Evolutionary conservation across 2,888 invertebrate genomes (phyloP).

Genomic region (Drosophila neotestacea): DNA sequence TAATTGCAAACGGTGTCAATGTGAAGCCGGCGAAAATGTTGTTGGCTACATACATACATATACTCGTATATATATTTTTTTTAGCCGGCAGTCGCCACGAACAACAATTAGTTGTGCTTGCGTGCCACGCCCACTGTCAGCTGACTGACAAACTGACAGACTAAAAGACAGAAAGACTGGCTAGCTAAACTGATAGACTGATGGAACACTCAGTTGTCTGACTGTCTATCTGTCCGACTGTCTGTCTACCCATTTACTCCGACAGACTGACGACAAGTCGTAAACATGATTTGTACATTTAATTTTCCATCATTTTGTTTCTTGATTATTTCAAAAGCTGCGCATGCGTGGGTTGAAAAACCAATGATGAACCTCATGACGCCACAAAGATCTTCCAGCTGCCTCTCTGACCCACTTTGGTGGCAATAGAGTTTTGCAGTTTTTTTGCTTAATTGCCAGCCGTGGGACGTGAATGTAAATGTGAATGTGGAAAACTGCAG

Average conservation of each 20-base stretch:
- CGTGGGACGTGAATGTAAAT: slow-evolving; percentile 55
- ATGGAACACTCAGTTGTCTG: slow-evolving; percentile 34
- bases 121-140: slow-evolving; percentile 68
- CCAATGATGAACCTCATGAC: slow-evolving; percentile 43
- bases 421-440: slow-evolving; percentile 40
- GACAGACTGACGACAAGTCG: slow-evolving; percentile 67
- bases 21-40: slow-evolving; percentile 42
- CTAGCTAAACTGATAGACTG: slow-evolving; percentile 41
- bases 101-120: slow-evolving; percentile 68
- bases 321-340: slow-evolving; percentile 51
- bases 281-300: slow-evolving; percentile 80
- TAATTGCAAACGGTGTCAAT: slow-evolving; percentile 80
- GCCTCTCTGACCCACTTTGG: slow-evolving; percentile 55
- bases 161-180: slow-evolving; percentile 35
- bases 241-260: slow-evolving; percentile 11
- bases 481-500: slow-evolving; percentile 14
- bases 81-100: slow-evolving; percentile 39
- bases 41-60: slow-evolving; percentile 21
- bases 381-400: slow-evolving; percentile 37
- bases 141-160: slow-evolving; percentile 31
- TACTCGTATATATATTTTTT: neutral
- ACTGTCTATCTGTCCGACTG: slow-evolving; percentile 8
- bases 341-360: slow-evolving; percentile 63
- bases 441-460: slow-evolving; percentile 70
- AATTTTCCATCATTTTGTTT: slow-evolving; percentile 72